Base-by-base conservation (phyloP, 2,113 vertebrate species). In the Prinia subflava region DNA sequence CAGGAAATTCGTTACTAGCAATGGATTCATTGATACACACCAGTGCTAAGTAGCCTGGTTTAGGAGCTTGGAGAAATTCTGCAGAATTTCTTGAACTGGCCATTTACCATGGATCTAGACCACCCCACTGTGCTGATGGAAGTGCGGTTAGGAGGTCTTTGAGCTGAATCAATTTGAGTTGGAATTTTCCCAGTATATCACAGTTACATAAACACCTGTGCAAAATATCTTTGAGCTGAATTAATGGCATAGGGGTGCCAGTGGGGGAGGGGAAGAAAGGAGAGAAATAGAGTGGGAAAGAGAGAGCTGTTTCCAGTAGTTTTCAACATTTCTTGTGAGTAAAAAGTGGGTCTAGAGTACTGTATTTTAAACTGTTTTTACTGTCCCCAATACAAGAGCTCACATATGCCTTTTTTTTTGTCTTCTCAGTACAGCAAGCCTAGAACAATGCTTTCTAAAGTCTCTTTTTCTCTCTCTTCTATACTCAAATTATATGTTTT, bases 151-250 rank as follows among this genome's bases (percentile, higher is more conserved):
- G 85, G 49, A 83, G 50, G 92, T 92, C 55, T 91, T 82, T 73
- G 59, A 90, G 86, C 50, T 68, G 78, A 87, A 95, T 95, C 81
- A 75, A 28, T 94, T 55, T 87, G 62, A 91, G 64, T 25, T 91
- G 53, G 91, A 95, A 91, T 95, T 87, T 96, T 97, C 93, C 91
- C 95, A 92, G 93, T 87, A 87, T 88, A 94, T 96, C 80, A 69
- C 39, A 84, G 87, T 93, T 92, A 92, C 97, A 96, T 82, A 95
- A 92, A 91, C 89, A 95, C 73, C 77, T 96, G 94, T 81, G 90
- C 57, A 73, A 96, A 95, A 94, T 94, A 91, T 77, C 79, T 96
- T 90, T 75, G 56, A 52, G 35, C 55, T 97, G 87, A 96, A 96
- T 95, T 92, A 93, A 90, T 71, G 64, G 39, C 49, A 50, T n/a